A percentile compares a stretch with the other conserved stretches of the same genome.
phyloP scores from a whole-genome alignment of 2,888 invertebrate genomes.

The Sycophila texana region DNA sequence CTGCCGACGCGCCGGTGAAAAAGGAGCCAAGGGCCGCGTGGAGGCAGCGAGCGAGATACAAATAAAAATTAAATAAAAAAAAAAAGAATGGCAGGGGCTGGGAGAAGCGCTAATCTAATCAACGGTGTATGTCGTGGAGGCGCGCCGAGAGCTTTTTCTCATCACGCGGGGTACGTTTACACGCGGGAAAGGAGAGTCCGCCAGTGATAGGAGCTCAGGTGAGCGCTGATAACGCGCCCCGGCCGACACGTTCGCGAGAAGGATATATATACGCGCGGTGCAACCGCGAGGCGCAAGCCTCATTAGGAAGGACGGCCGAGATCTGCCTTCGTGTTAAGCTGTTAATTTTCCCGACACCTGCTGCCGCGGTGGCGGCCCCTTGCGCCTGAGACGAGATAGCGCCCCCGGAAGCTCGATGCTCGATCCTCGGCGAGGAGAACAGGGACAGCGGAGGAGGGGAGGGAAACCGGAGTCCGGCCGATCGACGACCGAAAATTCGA shows the following conservation, averaged over 20 bases:
- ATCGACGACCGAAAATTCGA: neutral
- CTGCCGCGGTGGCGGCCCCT: neutral
- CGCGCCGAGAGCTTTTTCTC: conserved; percentile 33
- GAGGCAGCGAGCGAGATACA: neutral
- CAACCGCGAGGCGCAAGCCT: conserved; percentile 13
- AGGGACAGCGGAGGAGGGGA: no score
- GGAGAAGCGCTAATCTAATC: conserved; percentile 38
- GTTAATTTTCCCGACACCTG: conserved; percentile 54
- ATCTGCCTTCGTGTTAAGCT: conserved; percentile 52
- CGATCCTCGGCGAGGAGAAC: no score
- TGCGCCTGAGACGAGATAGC: neutral
- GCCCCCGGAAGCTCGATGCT: neutral
- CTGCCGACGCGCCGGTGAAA: conserved; percentile 2
- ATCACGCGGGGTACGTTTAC: neutral
- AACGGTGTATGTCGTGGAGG: neutral
- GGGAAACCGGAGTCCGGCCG: neutral
- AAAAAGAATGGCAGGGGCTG: neutral
- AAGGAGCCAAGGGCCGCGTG: neutral
- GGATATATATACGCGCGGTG: neutral
- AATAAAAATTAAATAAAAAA: neutral
- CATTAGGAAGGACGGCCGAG: conserved; percentile 44
- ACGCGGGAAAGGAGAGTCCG: neutral
- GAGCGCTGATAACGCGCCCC: conserved; percentile 23
- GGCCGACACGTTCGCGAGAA: conserved; percentile 2
- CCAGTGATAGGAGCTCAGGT: conserved; percentile 5